Evolutionary conservation across 1,140 invertebrate species (phyloP), one percentile per base, ranked within the genome.

Genomic region (Drosophila leontia): DNA sequence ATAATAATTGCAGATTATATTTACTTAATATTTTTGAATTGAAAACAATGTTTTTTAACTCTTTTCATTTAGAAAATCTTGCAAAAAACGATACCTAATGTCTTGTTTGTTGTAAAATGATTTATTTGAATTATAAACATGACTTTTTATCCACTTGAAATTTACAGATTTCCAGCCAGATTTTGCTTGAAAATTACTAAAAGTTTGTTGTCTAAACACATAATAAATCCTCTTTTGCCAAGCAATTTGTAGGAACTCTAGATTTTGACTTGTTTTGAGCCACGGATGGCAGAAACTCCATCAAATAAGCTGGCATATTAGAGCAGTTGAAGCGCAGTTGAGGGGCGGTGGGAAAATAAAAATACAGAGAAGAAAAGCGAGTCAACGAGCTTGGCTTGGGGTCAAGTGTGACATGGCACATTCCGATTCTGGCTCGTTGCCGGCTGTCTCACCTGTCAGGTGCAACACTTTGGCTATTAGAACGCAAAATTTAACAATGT

Each of bases 401-500:
- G 75, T 77, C 82, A 79, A 86, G 62, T 83, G 82, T 74, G 70
- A 74, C 70, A 72, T 34, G 68, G 70, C 70, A 82, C 83, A 87
- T 74, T 61, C 72, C 71, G 71, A 77, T 72, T 80, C 77, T 82
- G 76, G 56, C 51, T 55, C 56, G 80, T 77, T 59, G 78, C 55
- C 70, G 53, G 56, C 64, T 62, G 59, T 77, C 53, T 48, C 47
- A 55, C 44, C 65, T 68, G 56, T 56, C 64, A 64, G 60, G 53
- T 56, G 81, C 75, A 83, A 87, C 84, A 86, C 83, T 84, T 88
- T 78, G 76, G 67, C 80, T 83, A 88, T 87, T 80, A 80, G 77
- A 59, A 74, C 55, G 77, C 71, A 88, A 78, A 88, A 80, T 87
- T 84, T 84, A 90, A 83, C 84, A 87, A 84, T 87, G 84, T 87